Conservation (phyloP, 2,113 vertebrate species). For the Gobius niger region DNA sequence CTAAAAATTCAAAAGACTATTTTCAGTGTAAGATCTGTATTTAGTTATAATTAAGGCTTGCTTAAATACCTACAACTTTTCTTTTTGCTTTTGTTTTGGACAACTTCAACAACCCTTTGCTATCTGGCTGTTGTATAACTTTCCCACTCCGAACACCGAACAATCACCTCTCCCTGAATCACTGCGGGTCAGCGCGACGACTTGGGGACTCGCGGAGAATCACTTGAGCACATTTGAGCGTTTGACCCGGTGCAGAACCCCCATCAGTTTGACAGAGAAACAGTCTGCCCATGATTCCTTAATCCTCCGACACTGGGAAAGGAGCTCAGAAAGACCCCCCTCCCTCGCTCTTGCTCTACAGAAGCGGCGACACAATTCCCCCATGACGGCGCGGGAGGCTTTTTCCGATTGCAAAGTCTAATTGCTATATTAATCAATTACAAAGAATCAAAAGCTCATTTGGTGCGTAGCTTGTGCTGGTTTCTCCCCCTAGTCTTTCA, state of each 20-base stretch:
- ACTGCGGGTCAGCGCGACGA: constrained; percentile 56
- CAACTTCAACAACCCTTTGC: not conserved
- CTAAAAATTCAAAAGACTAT: no score
- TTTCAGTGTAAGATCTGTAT: no score
- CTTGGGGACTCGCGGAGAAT: constrained; percentile 51
- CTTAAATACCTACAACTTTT: no score
- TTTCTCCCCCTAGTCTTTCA: constrained; percentile 36
- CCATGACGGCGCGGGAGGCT: constrained; percentile 51
- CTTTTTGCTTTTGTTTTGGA: no score
- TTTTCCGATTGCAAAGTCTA: constrained; percentile 59
- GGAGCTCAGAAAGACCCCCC: constrained; percentile 55
- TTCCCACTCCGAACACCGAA: constrained; percentile 47
- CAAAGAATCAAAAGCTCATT: constrained; percentile 59
- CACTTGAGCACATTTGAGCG: constrained; percentile 62
- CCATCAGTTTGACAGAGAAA: constrained; percentile 49
- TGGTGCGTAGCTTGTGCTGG: constrained; percentile 40
- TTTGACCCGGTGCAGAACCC: constrained; percentile 65
- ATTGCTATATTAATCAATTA: constrained; percentile 75
- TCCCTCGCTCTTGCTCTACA: constrained; percentile 46
- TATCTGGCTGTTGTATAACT: constrained; percentile 28
- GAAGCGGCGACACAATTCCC: constrained; percentile 51
- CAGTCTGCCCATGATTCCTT: constrained; percentile 55
- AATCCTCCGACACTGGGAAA: constrained; percentile 66
- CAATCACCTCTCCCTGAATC: constrained; percentile 38
- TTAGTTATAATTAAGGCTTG: no score